Evolutionary conservation across 2,113 vertebrate genomes (phyloP).

Genomic region (Genyomyrus donnyi): DNA sequence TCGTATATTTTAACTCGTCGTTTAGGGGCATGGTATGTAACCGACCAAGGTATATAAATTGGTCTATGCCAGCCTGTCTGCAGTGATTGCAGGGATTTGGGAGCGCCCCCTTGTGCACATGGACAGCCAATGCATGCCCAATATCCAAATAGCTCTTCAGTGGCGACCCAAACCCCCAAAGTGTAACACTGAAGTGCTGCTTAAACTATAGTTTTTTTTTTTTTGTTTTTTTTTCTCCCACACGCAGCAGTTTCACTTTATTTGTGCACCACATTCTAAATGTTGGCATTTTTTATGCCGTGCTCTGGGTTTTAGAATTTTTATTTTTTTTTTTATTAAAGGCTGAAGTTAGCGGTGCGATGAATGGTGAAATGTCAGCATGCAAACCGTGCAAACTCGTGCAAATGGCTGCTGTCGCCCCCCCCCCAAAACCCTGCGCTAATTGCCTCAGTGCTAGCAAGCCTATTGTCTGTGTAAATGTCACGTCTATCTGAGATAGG

Average conservation of each 20-base stretch:
- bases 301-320: conserved; percentile 21
- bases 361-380: conserved; percentile 51
- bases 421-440: conserved; percentile 22
- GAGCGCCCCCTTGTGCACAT: not conserved
- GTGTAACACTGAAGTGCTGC: not conserved
- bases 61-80: not conserved
- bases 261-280: conserved; percentile 29
- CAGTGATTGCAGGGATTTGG: not conserved
- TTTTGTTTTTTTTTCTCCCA: conserved; percentile 6
- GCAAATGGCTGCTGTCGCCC: conserved; percentile 20
- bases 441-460: conserved; percentile 41
- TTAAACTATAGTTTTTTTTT: not conserved
- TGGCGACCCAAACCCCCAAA: not conserved
- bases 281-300: conserved; percentile 36
- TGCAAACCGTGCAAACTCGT: conserved; percentile 26
- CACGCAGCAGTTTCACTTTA: conserved; percentile 27
- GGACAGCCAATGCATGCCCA: not conserved
- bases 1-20: not conserved
- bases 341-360: conserved; percentile 30
- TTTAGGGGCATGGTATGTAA: not conserved
- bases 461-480: conserved; percentile 47
- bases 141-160: not conserved
- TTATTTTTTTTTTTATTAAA: not conserved
- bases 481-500: conserved; percentile 43
- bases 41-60: not conserved